A percentile compares a stretch with the other conserved stretches of the same genome.
These are phyloP conservation scores for Ispidina lecontei DNA, from an alignment of 2,797 vertebrate genomes.

Conservation along the genomic window DNA sequence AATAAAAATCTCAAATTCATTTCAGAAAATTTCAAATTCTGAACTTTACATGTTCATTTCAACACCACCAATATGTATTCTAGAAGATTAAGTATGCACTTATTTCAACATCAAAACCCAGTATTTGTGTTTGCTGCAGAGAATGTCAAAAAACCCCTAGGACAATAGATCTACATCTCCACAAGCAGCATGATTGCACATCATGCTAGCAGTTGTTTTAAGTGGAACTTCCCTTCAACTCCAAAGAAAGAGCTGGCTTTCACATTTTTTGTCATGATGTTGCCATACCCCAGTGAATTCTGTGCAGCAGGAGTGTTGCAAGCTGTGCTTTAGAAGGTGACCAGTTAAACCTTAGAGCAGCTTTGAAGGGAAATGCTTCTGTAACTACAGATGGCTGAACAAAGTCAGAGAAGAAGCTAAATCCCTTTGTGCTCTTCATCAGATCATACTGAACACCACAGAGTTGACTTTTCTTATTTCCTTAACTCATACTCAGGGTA, in stretches of 20 bases:
- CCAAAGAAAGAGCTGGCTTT: neutral
- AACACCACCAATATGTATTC: neutral
- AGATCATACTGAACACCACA: neutral
- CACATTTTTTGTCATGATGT: neutral
- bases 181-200: neutral
- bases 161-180: neutral
- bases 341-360: neutral
- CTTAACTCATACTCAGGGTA: neutral
- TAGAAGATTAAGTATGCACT: neutral
- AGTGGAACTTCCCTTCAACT: neutral
- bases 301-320: neutral
- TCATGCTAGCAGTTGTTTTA: neutral
- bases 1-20: neutral
- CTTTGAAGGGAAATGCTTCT: neutral
- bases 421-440: neutral
- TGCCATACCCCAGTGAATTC: neutral
- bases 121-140: neutral
- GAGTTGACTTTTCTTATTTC: neutral
- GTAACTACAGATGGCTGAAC: neutral
- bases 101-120: accelerated
- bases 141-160: neutral
- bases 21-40: neutral
- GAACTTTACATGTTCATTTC: neutral
- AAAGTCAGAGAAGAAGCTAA: neutral
- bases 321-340: accelerated